Conservation (phyloP, 2,113 vertebrate genomes). For the Elanoides forficatus region DNA sequence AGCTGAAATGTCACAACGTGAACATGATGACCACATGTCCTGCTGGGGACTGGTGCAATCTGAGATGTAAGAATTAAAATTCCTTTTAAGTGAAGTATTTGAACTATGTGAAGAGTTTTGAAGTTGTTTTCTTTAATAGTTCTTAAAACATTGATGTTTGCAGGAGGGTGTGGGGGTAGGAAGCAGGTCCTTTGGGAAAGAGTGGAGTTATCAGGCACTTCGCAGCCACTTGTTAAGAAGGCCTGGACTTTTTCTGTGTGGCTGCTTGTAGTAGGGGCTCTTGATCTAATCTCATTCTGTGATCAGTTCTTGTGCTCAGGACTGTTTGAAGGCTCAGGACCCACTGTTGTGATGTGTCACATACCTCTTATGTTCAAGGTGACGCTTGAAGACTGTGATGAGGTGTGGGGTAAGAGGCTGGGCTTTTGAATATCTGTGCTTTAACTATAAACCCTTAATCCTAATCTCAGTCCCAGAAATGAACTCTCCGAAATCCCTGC, state of each 20-base stretch:
- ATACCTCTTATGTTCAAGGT: neutral
- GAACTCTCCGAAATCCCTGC: neutral
- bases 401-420: neutral
- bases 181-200: neutral
- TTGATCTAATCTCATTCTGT: neutral
- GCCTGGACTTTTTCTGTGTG: neutral
- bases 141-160: conserved; percentile 13
- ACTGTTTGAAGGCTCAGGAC: conserved; percentile 1
- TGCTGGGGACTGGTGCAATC: conserved; percentile 47
- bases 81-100: conserved; percentile 61
- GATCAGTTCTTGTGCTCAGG: neutral
- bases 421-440: neutral
- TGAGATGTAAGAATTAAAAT: conserved; percentile 57
- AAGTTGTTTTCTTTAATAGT: conserved; percentile 43
- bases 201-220: neutral
- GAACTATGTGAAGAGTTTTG: conserved; percentile 54
- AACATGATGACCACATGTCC: neutral
- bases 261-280: neutral
- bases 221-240: neutral
- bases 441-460: neutral
- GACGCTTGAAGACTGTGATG: neutral
- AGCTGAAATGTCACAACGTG: neutral
- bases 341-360: neutral
- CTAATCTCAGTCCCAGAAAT: neutral
- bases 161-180: neutral